Conservation (phyloP, 2,888 invertebrate genomes). For the Prosapia bicincta region DNA sequence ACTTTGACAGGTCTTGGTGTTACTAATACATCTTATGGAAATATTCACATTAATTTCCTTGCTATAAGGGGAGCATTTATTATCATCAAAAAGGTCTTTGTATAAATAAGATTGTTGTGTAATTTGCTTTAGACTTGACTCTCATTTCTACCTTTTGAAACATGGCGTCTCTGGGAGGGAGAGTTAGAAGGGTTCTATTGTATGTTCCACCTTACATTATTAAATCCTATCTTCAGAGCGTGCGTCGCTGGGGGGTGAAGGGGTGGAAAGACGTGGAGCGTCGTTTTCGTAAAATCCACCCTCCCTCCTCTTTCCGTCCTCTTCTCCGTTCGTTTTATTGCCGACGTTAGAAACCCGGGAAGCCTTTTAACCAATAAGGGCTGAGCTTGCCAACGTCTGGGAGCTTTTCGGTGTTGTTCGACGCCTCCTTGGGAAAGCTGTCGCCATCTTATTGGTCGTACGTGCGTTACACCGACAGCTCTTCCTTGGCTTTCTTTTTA, state of each 20-base stretch:
- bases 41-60: constrained; percentile 17
- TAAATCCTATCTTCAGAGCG: constrained; percentile 30
- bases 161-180: constrained; percentile 27
- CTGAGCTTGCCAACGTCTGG: constrained; percentile 16
- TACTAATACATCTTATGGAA: not conserved
- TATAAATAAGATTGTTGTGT: constrained; percentile 32
- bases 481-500: not conserved
- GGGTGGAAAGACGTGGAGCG: constrained; percentile 28
- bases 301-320: constrained; percentile 13
- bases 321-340: constrained; percentile 21
- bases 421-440: constrained; percentile 23
- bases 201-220: constrained; percentile 33
- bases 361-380: constrained; percentile 32
- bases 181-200: constrained; percentile 19
- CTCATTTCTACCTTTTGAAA: constrained; percentile 29
- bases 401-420: constrained; percentile 20
- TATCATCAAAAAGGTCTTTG: constrained; percentile 29
- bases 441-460: constrained; percentile 29
- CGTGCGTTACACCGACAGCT: not conserved
- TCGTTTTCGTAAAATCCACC: constrained; percentile 27
- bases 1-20: too few relatives aligned
- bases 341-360: constrained; percentile 26
- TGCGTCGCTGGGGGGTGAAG: constrained; percentile 6
- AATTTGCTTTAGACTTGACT: constrained; percentile 31
- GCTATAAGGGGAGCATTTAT: constrained; percentile 24